A percentile compares a stretch with the other conserved stretches of the same genome.
Evolutionary conservation across 2,113 vertebrate genomes (phyloP).

Genomic region (Dromas ardeola): DNA sequence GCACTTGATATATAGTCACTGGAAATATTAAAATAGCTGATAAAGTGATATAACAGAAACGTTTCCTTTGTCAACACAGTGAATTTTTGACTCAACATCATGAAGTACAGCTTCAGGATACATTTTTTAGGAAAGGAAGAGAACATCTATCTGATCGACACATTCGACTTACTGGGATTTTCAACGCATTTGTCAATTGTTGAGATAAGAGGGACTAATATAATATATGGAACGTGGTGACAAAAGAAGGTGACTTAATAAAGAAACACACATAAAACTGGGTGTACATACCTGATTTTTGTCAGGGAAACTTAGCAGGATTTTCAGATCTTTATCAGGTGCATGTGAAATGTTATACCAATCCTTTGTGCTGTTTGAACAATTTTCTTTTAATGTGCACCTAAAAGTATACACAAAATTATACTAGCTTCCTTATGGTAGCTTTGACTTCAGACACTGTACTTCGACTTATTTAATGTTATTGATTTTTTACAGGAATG

Average conservation of each 20-base stretch:
- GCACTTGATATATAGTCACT: not conserved
- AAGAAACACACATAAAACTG: not conserved
- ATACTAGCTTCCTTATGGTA: not conserved
- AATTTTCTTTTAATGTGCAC: slow-evolving; percentile 71
- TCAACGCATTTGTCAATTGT: not conserved
- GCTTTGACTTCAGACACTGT: slow-evolving; percentile 22
- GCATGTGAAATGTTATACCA: slow-evolving; percentile 61
- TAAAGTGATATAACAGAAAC: not conserved
- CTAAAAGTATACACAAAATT: slow-evolving; percentile 68
- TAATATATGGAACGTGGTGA: not conserved
- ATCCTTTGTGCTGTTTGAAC: slow-evolving; percentile 34
- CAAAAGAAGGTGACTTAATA: not conserved
- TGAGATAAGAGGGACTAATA: not conserved
- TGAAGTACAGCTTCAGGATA: not conserved
- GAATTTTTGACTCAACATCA: not conserved
- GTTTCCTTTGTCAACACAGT: not conserved
- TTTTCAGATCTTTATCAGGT: slow-evolving; percentile 60
- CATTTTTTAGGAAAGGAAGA: not conserved
- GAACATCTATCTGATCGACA: not conserved
- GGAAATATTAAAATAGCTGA: not conserved
- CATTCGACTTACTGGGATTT: not conserved
- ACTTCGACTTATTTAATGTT: slow-evolving; percentile 11
- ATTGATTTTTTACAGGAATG: slow-evolving; percentile 23
- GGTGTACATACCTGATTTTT: slow-evolving; percentile 57
- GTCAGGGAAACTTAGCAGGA: slow-evolving; percentile 32